phyloP scores from a whole-genome alignment of 2,113 vertebrate species.

The Gyps fulvus region DNA sequence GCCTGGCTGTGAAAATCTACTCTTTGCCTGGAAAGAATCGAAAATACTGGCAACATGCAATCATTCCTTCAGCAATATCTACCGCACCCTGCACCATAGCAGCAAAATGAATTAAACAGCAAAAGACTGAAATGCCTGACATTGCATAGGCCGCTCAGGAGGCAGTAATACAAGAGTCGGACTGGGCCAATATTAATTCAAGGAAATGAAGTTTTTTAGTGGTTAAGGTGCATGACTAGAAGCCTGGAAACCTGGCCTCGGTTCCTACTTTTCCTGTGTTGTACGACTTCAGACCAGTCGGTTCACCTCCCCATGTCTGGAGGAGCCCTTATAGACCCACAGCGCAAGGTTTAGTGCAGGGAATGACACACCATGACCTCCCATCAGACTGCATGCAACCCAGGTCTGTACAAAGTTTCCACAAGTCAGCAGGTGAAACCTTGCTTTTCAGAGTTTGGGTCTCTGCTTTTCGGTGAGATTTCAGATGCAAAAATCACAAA shows the following conservation, averaged over 20 bases:
- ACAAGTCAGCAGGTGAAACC: background rate
- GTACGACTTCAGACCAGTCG: background rate
- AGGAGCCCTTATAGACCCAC: background rate
- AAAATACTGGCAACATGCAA: conserved; percentile 14
- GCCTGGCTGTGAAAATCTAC: conserved; percentile 27
- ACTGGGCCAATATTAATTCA: background rate
- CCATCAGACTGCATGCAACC: background rate
- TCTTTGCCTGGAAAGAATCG: conserved; percentile 43
- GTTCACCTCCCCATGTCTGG: background rate
- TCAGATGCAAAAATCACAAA: background rate
- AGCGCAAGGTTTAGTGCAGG: background rate
- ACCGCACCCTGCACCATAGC: background rate
- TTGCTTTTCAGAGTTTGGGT: background rate
- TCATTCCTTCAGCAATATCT: conserved; percentile 41
- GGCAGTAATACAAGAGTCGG: background rate
- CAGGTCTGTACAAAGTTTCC: background rate
- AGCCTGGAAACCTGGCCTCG: background rate
- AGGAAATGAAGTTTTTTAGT: conserved; percentile 43
- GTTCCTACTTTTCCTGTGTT: background rate
- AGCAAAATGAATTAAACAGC: conserved; percentile 46
- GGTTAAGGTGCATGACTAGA: background rate
- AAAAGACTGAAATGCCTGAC: conserved; percentile 11
- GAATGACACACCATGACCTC: background rate
- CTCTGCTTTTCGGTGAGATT: background rate
- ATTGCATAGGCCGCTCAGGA: background rate